These are phyloP conservation scores for Pocillopora grandis DNA, from an alignment of 92 coral and sea anemone species.

Conservation along the genomic window DNA sequence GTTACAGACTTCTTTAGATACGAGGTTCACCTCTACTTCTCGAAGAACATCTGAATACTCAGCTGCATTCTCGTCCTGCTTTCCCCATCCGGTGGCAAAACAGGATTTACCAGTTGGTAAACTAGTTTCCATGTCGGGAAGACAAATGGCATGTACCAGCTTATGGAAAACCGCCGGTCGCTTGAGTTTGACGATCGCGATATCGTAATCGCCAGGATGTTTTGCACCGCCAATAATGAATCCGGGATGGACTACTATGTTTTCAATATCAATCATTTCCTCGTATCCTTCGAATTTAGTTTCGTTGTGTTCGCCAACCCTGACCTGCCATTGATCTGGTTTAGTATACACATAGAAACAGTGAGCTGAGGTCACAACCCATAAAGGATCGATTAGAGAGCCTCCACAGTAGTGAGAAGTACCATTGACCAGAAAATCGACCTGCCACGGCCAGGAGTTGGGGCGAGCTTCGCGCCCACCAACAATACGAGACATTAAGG, in stretches of 20 bases:
- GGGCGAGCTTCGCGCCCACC: conserved; percentile 91
- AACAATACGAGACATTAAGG: conserved; percentile 61
- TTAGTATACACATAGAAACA: conserved; percentile 66
- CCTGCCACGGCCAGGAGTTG: conserved; percentile 99
- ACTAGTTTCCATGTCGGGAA: conserved; percentile 66
- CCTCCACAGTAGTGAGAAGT: conserved; percentile 88
- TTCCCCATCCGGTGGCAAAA: conserved; percentile 95
- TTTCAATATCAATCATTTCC: conserved; percentile 70
- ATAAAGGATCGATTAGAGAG: conserved; percentile 73
- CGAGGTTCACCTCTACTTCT: conserved; percentile 74
- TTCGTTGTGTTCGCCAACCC: conserved; percentile 89
- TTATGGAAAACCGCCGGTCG: conserved; percentile 82
- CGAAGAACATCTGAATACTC: conserved; percentile 77
- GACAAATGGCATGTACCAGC: conserved; percentile 79
- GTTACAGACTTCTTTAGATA: conserved; percentile 80
- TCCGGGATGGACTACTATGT: conserved; percentile 73
- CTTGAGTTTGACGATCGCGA: conserved; percentile 85
- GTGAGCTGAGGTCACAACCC: conserved; percentile 89
- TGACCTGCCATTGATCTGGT: conserved; percentile 62
- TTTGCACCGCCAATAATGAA: conserved; percentile 42
- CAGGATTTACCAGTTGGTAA: conserved; percentile 67
- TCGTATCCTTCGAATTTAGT: conserved; percentile 75
- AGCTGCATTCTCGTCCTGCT: conserved; percentile 37
- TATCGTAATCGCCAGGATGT: conserved; percentile 84
- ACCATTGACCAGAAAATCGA: conserved; percentile 73